These are phyloP conservation scores for Chloromyia formosa DNA, from an alignment of 2,888 invertebrate genomes.

Conservation along the genomic window DNA sequence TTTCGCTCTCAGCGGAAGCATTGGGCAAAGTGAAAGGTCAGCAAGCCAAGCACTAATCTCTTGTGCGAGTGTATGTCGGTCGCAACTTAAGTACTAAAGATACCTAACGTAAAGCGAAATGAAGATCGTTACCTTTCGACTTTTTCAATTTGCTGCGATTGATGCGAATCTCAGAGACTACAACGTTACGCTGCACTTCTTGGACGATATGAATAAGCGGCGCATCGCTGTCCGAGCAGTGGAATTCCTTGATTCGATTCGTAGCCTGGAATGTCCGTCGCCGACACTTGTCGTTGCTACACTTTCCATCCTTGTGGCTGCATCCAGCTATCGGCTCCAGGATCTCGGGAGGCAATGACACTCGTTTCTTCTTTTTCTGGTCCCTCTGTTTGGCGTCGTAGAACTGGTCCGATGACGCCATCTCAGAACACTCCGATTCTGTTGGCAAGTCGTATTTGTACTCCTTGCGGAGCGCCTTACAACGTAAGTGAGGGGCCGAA, in stretches of 20 bases:
- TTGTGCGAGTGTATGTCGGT: neutral
- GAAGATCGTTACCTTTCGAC: slow-evolving; percentile 30
- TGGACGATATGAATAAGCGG: slow-evolving; percentile 63
- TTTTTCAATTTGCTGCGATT: slow-evolving; percentile 52
- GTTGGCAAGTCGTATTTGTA: slow-evolving; percentile 32
- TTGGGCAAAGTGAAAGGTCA: slow-evolving; percentile 13
- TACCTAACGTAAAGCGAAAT: too few relatives aligned
- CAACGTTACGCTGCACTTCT: slow-evolving; percentile 60
- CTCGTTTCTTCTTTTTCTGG: slow-evolving; percentile 29
- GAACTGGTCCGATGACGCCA: slow-evolving; percentile 32
- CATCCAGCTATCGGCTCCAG: neutral
- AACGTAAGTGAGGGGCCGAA: slow-evolving; percentile 11
- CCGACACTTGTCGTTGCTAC: slow-evolving; percentile 28
- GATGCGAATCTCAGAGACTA: slow-evolving; percentile 61
- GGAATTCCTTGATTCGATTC: slow-evolving; percentile 35
- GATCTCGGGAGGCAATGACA: slow-evolving; percentile 25
- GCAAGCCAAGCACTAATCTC: slow-evolving; percentile 7
- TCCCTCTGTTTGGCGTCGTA: slow-evolving; percentile 14
- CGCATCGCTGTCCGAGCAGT: slow-evolving; percentile 49
- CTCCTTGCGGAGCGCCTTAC: slow-evolving; percentile 28
- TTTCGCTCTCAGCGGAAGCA: slow-evolving; percentile 9
- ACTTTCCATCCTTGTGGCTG: slow-evolving; percentile 33
- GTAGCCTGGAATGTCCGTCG: slow-evolving; percentile 16
- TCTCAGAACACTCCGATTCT: slow-evolving; percentile 30
- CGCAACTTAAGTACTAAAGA: too few relatives aligned